These are phyloP conservation scores for Drosophila pectinifera DNA, from an alignment of 1,140 invertebrate genomes.

Conservation along the genomic window DNA sequence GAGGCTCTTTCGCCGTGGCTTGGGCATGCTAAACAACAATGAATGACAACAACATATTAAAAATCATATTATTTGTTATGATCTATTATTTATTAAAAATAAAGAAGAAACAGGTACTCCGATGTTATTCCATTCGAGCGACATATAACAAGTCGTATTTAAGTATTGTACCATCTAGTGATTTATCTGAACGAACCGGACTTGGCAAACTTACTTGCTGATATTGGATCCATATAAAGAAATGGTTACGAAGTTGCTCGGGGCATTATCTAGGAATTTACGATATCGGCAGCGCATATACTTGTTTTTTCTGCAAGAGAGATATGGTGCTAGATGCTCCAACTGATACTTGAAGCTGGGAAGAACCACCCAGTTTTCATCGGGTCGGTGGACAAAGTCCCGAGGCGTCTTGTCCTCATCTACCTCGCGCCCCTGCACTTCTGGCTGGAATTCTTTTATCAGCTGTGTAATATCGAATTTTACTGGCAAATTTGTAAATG, in stretches of 20 bases:
- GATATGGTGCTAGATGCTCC: constrained; percentile 52
- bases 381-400: constrained; percentile 46
- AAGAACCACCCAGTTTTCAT: constrained; percentile 56
- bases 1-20: constrained; percentile 59
- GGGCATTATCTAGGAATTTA: constrained; percentile 63
- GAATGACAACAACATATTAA: not conserved
- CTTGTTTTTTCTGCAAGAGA: constrained; percentile 42
- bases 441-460: constrained; percentile 46
- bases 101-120: too few relatives aligned
- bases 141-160: not conserved
- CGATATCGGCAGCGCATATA: constrained; percentile 58
- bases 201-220: constrained; percentile 19
- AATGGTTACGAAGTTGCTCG: constrained; percentile 51
- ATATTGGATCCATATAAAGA: constrained; percentile 12
- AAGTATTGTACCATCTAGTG: too few relatives aligned
- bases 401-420: constrained; percentile 19
- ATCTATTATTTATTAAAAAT: too few relatives aligned
- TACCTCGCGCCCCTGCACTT: constrained; percentile 13
- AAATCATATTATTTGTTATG: not conserved
- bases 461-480: constrained; percentile 63
- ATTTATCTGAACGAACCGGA: too few relatives aligned
- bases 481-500: constrained; percentile 57
- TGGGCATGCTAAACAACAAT: constrained; percentile 44
- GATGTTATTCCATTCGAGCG: too few relatives aligned
- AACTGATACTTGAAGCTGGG: constrained; percentile 59